A percentile compares a stretch with the other conserved stretches of the same genome.
These are phyloP conservation scores for Oryzias celebensis DNA, from an alignment of 2,113 vertebrate species.

Conservation along the genomic window DNA sequence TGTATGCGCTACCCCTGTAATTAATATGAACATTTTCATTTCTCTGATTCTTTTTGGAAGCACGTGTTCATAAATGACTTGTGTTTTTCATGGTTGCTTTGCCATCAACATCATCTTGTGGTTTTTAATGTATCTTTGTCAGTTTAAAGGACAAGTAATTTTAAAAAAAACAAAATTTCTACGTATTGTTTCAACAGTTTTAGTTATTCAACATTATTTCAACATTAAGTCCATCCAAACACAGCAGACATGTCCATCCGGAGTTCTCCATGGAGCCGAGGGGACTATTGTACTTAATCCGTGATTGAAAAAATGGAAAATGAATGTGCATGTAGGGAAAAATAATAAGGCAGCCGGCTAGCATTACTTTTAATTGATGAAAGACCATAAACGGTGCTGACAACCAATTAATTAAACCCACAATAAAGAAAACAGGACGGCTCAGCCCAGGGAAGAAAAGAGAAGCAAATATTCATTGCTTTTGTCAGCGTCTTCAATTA, in stretches of 20 bases:
- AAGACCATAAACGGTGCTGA: slow-evolving; percentile 52
- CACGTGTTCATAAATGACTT: slow-evolving; percentile 1
- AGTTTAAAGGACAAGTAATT: slow-evolving; percentile 10
- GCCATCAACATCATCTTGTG: neutral
- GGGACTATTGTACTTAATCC: slow-evolving; percentile 34
- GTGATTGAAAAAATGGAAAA: slow-evolving; percentile 26
- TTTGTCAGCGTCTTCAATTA: slow-evolving; percentile 66
- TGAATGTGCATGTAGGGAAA: slow-evolving; percentile 55
- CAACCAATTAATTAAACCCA: slow-evolving; percentile 63
- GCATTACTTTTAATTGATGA: slow-evolving; percentile 66
- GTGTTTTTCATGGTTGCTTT: neutral
- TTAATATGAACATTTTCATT: slow-evolving; percentile 50
- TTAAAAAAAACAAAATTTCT: slow-evolving; percentile 21
- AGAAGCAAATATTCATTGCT: slow-evolving; percentile 48
- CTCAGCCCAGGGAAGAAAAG: slow-evolving; percentile 7
- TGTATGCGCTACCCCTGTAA: slow-evolving; percentile 42
- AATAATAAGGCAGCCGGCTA: slow-evolving; percentile 37
- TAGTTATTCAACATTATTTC: neutral
- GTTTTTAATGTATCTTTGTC: slow-evolving; percentile 17
- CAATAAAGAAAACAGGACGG: slow-evolving; percentile 39
- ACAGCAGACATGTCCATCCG: slow-evolving; percentile 41
- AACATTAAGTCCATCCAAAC: slow-evolving; percentile 12
- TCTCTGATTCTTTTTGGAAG: slow-evolving; percentile 15
- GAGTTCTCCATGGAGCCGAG: slow-evolving; percentile 13
- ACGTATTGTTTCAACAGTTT: slow-evolving; percentile 17